phyloP scores from a whole-genome alignment of 2,888 invertebrate species.

The Pachydiplax longipennis region DNA sequence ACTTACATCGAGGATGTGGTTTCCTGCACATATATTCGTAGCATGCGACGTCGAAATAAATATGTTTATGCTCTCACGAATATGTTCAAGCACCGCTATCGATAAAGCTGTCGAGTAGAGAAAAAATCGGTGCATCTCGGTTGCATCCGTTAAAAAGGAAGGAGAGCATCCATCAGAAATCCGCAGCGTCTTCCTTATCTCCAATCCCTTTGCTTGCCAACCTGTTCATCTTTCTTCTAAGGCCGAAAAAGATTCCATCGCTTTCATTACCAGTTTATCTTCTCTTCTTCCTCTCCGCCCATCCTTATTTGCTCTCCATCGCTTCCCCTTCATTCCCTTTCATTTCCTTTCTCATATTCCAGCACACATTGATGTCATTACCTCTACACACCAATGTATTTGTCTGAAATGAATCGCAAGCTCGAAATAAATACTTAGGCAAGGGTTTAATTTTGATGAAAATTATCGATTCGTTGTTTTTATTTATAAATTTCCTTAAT shows the following conservation, averaged over 20 bases:
- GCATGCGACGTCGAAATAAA: not conserved
- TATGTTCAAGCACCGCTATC: not conserved
- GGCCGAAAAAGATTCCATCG: constrained; percentile 1
- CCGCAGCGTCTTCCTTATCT: constrained; percentile 8
- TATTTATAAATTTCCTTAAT: too few species aligned
- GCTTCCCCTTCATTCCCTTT: not conserved
- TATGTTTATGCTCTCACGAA: not conserved
- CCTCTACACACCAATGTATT: too few species aligned
- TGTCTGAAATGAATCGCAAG: too few species aligned
- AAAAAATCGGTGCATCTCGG: constrained; percentile 16
- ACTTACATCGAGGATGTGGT: not conserved
- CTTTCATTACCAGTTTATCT: constrained; percentile 10
- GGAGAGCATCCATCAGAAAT: constrained; percentile 24
- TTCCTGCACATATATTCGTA: not conserved
- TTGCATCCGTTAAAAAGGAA: not conserved
- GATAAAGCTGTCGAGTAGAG: not conserved
- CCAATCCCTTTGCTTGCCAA: not conserved
- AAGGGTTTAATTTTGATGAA: too few species aligned
- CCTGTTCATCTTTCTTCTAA: not conserved
- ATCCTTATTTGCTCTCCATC: not conserved
- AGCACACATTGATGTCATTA: too few species aligned
- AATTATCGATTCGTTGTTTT: too few species aligned
- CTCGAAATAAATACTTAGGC: too few species aligned
- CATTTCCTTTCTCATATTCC: not conserved
- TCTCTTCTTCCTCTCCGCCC: not conserved